A percentile compares a stretch with the other conserved stretches of the same genome.
Conservation (phyloP, 2,113 vertebrate species). For the Clarias macrocephalus region DNA sequence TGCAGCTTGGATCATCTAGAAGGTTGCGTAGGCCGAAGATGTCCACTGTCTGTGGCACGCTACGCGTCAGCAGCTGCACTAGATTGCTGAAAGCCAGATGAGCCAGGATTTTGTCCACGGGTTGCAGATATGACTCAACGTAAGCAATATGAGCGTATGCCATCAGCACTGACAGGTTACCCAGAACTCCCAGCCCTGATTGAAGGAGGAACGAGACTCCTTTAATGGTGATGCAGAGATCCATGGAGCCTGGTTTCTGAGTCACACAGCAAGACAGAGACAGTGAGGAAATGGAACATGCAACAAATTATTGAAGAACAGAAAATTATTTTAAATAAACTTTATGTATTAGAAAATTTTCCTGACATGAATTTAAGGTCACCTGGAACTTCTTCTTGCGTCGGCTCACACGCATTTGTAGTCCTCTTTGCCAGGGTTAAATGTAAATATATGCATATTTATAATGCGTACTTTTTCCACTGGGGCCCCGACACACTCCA, state of each 20-base stretch:
- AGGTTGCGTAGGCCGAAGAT: constrained; percentile 70
- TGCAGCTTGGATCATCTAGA: constrained; percentile 72
- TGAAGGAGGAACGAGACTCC: constrained; percentile 79
- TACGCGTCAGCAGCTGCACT: constrained; percentile 71
- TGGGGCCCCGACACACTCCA: neutral
- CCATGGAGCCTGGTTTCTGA: constrained; percentile 61
- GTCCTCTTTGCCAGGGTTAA: neutral
- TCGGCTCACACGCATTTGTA: neutral
- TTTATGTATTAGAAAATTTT: neutral
- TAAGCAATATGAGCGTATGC: constrained; percentile 63
- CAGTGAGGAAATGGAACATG: neutral
- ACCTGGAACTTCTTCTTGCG: constrained; percentile 7
- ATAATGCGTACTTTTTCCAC: constrained; percentile 5
- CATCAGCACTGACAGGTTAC: constrained; percentile 70
- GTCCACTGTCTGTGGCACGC: constrained; percentile 75
- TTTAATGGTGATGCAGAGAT: constrained; percentile 77
- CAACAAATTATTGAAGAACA: neutral
- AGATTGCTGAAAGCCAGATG: constrained; percentile 76
- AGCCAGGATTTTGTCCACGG: constrained; percentile 75
- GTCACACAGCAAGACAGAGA: constrained; percentile 39
- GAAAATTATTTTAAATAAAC: neutral
- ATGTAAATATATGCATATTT: constrained; percentile 25
- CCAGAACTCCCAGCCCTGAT: constrained; percentile 72
- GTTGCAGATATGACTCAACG: constrained; percentile 61
- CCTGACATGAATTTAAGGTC: neutral